Percentiles rank a stretch among this genome's conserved stretches.
Evolutionary conservation across 53 echinoderm and acorn worm genomes (phyloP).

Genomic region (Henricia sp.): DNA sequence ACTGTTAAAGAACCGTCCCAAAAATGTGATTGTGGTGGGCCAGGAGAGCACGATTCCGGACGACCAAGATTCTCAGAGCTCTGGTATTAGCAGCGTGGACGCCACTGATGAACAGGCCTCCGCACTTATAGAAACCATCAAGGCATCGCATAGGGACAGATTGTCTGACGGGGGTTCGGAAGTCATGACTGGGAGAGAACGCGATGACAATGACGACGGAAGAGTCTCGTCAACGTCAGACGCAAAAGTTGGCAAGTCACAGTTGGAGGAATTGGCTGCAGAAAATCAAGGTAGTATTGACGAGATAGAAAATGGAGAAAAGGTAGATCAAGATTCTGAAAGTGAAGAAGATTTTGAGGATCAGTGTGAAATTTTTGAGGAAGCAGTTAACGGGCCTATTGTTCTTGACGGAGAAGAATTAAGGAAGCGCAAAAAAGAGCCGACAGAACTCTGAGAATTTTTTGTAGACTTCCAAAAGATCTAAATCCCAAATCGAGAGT

Average conservation of each 20-base stretch:
- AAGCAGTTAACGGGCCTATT: not conserved
- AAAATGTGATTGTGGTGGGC: conserved; percentile 40
- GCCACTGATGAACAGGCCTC: conserved; percentile 10
- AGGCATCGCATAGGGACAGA: not conserved
- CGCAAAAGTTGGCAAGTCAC: too few species aligned
- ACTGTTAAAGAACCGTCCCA: conserved; percentile 45
- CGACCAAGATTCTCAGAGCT: conserved; percentile 44
- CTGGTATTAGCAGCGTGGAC: conserved; percentile 48
- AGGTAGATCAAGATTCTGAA: too few species aligned
- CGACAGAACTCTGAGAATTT: too few species aligned
- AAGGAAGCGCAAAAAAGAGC: conserved; percentile 15
- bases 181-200: not conserved
- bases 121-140: conserved; percentile 4
- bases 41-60: not conserved
- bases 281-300: too few species aligned
- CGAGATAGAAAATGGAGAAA: too few species aligned
- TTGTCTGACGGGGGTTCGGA: conserved; percentile 28
- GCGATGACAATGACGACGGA: not conserved
- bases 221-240: too few species aligned
- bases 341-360: not conserved
- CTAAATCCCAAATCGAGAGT: too few species aligned
- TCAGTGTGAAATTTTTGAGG: not conserved
- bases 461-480: not conserved
- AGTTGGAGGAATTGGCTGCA: too few species aligned
- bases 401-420: conserved; percentile 35